Base-by-base conservation (phyloP, 2,113 vertebrate species). In the Arenaria interpres region DNA sequence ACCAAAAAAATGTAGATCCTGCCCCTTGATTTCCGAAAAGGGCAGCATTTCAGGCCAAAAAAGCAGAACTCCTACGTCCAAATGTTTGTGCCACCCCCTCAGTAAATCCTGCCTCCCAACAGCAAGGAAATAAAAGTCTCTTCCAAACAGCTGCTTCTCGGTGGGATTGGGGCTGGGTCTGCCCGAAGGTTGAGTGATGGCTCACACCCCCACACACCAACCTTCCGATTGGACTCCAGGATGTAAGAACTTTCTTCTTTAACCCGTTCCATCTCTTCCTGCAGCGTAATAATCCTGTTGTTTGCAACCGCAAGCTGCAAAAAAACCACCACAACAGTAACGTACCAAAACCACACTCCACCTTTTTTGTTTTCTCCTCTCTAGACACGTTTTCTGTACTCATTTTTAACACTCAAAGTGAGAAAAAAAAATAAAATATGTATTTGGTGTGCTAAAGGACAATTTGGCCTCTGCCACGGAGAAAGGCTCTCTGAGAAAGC, bases 271-370 rank as follows among this genome's bases (percentile, higher is more conserved):
- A 99, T 99, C 64, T 99, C 99, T 76, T 99, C 99, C 95, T 99
- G 99, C 96, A 99, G 97, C 5, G 99, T 99, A 97, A 99, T 99
- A 97, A 99, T 99, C 97, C 99, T 97, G 97, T 99, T 99, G 96
- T 99, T 99, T 71, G 99, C 99, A 69, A 99, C 99, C 1, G 99
- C 99, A 41, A 99, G 99, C 99, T 99, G 94, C 10, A 50, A 96
- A 82, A 78, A 63, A 23, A 92, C 60, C 72, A 82, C 62, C 86
- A 24, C 16, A 22, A n/a, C 6, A 46, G 18, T 13, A 71, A 90
- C 0, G 0, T 4, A 56, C 16, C 46, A 56, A 46, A 57, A 77
- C 15, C 11, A 3, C 6, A 13, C 12, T 39, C 24, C 2, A 11
- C 3, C 12, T 1, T 0, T 9, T 59, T 16, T 27, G 22, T 28